phyloP scores from a whole-genome alignment of 2,797 vertebrate genomes.

The Chaetodon trifasciatus region DNA sequence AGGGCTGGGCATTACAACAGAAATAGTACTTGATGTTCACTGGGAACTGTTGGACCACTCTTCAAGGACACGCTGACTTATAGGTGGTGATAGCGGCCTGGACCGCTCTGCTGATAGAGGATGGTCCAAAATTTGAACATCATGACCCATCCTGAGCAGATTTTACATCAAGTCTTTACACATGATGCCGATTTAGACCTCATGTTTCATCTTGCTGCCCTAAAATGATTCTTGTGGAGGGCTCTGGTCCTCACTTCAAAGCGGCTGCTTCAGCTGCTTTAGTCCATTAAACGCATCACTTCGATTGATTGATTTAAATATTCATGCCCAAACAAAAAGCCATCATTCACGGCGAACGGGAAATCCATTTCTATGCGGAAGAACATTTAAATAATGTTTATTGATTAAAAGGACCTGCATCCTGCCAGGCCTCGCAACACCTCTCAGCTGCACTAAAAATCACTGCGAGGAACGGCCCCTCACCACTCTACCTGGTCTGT shows the following conservation, averaged over 20 bases:
- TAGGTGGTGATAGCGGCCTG: too few relatives aligned
- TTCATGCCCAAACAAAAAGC: constrained; percentile 18
- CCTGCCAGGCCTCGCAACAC: not conserved
- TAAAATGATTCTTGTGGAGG: not conserved
- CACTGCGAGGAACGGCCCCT: not conserved
- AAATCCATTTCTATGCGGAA: constrained; percentile 35
- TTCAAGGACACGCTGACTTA: too few relatives aligned
- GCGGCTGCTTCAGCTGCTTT: not conserved
- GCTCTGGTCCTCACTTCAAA: not conserved
- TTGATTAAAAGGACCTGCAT: constrained; percentile 1
- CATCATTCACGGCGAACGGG: constrained; percentile 13
- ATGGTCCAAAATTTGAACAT: too few relatives aligned
- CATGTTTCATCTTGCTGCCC: not conserved
- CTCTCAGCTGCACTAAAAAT: not conserved
- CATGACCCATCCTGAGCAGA: too few relatives aligned
- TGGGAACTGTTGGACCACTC: too few relatives aligned
- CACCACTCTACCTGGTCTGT: constrained; percentile 88
- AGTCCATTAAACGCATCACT: constrained; percentile 5
- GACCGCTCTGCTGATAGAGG: too few relatives aligned
- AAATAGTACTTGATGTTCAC: too few relatives aligned
- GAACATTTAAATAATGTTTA: constrained; percentile 25
- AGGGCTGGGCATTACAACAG: too few relatives aligned
- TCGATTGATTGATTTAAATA: constrained; percentile 36
- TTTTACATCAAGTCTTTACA: not conserved
- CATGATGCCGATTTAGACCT: not conserved